Conservation (phyloP, 2,888 invertebrate species). For the Leucoma salicis region DNA sequence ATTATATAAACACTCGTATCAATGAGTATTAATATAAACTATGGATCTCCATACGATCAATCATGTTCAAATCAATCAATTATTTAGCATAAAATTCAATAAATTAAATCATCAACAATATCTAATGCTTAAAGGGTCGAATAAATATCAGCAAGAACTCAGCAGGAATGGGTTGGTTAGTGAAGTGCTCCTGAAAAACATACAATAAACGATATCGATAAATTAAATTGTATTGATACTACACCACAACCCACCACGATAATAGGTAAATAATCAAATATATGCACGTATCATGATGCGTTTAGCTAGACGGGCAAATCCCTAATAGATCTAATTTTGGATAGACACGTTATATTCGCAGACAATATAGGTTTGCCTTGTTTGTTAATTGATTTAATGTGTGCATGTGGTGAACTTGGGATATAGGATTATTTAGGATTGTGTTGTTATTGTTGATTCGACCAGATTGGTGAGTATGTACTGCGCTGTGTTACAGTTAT, state of each 20-base stretch:
- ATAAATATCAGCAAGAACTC: slow-evolving; percentile 46
- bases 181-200: slow-evolving; percentile 24
- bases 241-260: slow-evolving; percentile 38
- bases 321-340: slow-evolving; percentile 56
- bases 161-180: slow-evolving; percentile 20
- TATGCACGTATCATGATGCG: slow-evolving; percentile 38
- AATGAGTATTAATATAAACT: no score
- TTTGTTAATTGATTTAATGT: slow-evolving; percentile 34
- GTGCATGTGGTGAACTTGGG: slow-evolving; percentile 17
- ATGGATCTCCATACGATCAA: no score
- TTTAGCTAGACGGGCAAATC: slow-evolving; percentile 29
- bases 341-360: slow-evolving; percentile 40
- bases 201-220: slow-evolving; percentile 50
- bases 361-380: slow-evolving; percentile 21
- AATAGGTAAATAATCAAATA: slow-evolving; percentile 68
- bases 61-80: no score
- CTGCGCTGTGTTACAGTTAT: no score
- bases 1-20: no score
- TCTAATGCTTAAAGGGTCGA: slow-evolving; percentile 46
- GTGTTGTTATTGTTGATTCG: background rate
- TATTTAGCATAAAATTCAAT: slow-evolving; percentile 29
- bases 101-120: slow-evolving; percentile 51
- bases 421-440: slow-evolving; percentile 11
- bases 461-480: background rate
- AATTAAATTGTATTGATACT: slow-evolving; percentile 67